These are phyloP conservation scores for Archips xylosteana DNA, from an alignment of 2,888 invertebrate genomes.

Conservation along the genomic window DNA sequence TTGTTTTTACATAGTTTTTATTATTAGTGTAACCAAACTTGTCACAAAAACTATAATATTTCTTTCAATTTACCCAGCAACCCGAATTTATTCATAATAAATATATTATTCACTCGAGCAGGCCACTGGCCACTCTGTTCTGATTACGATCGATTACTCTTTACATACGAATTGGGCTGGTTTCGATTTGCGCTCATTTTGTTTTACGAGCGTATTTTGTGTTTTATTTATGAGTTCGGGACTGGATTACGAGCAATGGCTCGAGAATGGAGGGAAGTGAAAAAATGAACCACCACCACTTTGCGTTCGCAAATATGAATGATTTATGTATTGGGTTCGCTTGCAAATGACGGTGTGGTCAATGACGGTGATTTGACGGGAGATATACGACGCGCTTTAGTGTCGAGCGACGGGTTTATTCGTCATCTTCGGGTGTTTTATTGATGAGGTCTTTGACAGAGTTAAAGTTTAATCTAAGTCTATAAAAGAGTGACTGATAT, in stretches of 20 bases:
- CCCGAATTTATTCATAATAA: neutral
- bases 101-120: neutral
- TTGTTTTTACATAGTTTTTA: too few relatives aligned
- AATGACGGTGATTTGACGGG: conserved; percentile 28
- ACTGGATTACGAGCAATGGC: conserved; percentile 37
- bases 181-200: conserved; percentile 41
- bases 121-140: conserved; percentile 11
- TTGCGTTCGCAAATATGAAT: conserved; percentile 37
- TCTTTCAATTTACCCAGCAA: too few relatives aligned
- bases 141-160: conserved; percentile 25
- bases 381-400: conserved; percentile 8
- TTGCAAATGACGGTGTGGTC: conserved; percentile 28
- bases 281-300: conserved; percentile 38
- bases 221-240: conserved; percentile 40
- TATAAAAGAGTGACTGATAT: too few relatives aligned
- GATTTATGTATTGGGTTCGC: conserved; percentile 39
- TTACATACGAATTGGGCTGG: conserved; percentile 23
- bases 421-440: neutral
- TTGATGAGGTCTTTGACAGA: neutral
- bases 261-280: conserved; percentile 38
- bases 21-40: too few relatives aligned
- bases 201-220: conserved; percentile 42
- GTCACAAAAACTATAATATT: too few relatives aligned
- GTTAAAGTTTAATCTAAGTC: neutral
- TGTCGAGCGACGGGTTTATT: conserved; percentile 1